Percentiles rank a stretch among this genome's conserved stretches.
These are phyloP conservation scores for Pogoniulus pusillus DNA, from an alignment of 2,797 vertebrate species.

Conservation along the genomic window DNA sequence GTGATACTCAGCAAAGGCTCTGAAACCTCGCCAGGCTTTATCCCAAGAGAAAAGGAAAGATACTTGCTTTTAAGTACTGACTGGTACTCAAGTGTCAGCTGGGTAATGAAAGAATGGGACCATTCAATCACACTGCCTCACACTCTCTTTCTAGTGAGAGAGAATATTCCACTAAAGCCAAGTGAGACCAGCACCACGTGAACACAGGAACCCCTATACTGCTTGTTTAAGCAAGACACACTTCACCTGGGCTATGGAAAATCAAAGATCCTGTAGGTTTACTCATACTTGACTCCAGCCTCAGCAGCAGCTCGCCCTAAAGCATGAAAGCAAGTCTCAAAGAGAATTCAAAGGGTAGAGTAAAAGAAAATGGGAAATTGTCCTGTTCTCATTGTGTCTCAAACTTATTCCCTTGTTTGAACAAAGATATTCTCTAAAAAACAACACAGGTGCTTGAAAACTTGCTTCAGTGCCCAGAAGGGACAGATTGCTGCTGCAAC, in stretches of 20 bases:
- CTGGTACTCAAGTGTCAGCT: not conserved
- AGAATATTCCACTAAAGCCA: not conserved
- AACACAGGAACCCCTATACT: not conserved
- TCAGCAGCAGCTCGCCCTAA: not conserved
- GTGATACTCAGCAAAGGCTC: not conserved
- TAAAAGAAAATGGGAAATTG: not conserved
- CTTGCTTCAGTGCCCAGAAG: not conserved
- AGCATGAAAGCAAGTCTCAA: not conserved
- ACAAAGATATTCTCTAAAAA: not conserved
- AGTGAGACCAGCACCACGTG: not conserved
- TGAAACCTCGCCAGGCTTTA: not conserved
- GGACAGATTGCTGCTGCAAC: not conserved
- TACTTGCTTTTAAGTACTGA: not conserved
- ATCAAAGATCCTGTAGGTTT: not conserved
- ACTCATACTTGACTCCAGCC: not conserved
- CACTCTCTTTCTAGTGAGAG: not conserved
- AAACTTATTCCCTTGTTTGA: not conserved
- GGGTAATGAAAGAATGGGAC: not conserved
- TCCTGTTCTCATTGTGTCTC: not conserved
- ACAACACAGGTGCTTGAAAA: not conserved
- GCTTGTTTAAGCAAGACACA: not conserved
- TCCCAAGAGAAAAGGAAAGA: not conserved
- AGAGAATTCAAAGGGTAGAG: not conserved
- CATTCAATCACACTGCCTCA: not conserved
- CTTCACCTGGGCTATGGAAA: not conserved